A percentile compares a stretch with the other conserved stretches of the same genome.
These are phyloP conservation scores for Acromyrmex heyeri DNA, from an alignment of 1,140 invertebrate genomes.

Conservation along the genomic window DNA sequence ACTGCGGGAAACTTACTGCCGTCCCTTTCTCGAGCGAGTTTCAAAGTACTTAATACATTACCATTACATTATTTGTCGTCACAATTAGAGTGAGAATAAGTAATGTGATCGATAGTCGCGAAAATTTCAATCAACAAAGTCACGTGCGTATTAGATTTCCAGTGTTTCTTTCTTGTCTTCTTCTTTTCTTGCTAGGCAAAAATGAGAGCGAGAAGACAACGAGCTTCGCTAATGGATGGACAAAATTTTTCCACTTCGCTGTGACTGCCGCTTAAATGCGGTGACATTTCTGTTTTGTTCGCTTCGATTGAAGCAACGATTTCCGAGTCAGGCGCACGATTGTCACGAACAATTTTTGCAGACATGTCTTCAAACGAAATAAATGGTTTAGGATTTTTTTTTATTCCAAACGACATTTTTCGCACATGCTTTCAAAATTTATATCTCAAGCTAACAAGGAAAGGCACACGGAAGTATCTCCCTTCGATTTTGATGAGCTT, in stretches of 20 bases:
- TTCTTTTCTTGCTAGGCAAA: constrained; percentile 22
- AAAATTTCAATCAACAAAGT: constrained; percentile 74
- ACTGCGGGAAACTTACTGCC: constrained; percentile 10
- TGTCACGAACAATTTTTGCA: constrained; percentile 43
- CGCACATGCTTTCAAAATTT: background rate
- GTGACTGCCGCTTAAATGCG: constrained; percentile 47
- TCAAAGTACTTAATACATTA: constrained; percentile 73
- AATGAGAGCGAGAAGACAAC: constrained; percentile 51
- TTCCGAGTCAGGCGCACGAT: constrained; percentile 10
- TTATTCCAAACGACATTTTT: background rate
- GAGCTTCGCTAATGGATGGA: constrained; percentile 63
- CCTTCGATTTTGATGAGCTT: too few relatives aligned
- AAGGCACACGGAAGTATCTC: too few relatives aligned
- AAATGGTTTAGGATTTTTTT: background rate
- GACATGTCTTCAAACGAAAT: constrained; percentile 20
- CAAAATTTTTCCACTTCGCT: constrained; percentile 50
- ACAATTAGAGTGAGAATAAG: constrained; percentile 77
- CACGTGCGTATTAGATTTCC: constrained; percentile 31
- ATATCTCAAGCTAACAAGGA: background rate
- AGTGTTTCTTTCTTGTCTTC: constrained; percentile 23
- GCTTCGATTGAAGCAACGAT: constrained; percentile 64
- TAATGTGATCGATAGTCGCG: constrained; percentile 56
- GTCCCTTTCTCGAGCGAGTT: constrained; percentile 39
- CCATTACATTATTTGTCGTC: constrained; percentile 72
- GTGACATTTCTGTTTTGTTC: constrained; percentile 66